Base-by-base conservation (phyloP, 2,113 vertebrate genomes). In the Atlantisia rogersi region DNA sequence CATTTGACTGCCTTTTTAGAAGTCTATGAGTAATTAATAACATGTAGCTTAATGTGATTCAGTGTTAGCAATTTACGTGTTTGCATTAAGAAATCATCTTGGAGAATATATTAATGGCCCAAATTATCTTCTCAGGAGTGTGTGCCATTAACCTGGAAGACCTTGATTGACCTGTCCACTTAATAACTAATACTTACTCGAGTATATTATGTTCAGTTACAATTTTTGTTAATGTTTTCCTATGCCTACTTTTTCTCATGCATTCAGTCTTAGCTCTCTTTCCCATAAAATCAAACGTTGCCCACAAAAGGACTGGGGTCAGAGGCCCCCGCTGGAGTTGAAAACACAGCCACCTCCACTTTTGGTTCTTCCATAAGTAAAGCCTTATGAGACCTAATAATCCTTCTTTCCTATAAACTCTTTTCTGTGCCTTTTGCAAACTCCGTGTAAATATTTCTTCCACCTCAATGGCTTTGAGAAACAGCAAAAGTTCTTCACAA, bases 11-110 rank as follows among this genome's bases (percentile, higher is more conserved):
- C 48, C 62, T 84, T 88, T 93, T 91, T 64, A 88, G 62, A 93
- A 73, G 58, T 76, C 69, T 84, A 37, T 39, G 86, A 84, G 82
- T 93, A 94, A 94, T 95, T 95, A 92, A 82, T 86, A 79, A 95
- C 76, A 69, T 53, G 76, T 69, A n/a, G 48, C 73, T 91, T 94
- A 93, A 89, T 64, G 53, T 6, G 0, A 12, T 84, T 93, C 65
- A 40, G 25, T 55, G 73, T 89, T 88, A 89, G 13, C 62, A 84
- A 93, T 94, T 92, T 90, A 65, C 0, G 0, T 90, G 58, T 95
- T 94, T 95, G 77, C 53, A 89, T 92, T 94, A 89, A 86, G 39
- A 53, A 84, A 75, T 82, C 40, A 65, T 91, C 65, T 48, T 76
- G 59, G 64, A 79, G 82, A 83, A 88, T 94, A 81, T 37, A 95